Base-by-base conservation (phyloP, 2,113 vertebrate genomes). In the Erythrolamprus reginae region DNA sequence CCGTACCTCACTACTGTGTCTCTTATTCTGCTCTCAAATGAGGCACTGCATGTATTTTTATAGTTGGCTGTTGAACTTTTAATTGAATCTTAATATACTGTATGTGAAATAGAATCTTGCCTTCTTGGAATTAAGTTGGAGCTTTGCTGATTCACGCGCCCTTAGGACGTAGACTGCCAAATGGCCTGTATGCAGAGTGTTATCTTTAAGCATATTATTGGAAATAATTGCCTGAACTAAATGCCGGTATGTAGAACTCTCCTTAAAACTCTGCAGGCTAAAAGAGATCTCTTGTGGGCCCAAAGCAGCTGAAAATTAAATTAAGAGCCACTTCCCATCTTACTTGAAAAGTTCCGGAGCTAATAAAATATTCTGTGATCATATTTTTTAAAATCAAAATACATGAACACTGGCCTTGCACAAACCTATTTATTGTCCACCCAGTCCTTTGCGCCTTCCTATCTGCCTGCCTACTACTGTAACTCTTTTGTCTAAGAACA, bases 401-500 rank as follows among this genome's bases (percentile, higher is more conserved):
- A 33, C 47, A 58, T 0, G 0, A 86, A 1, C 56, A 8, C 38
- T 77, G 28, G 48, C 45, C 84, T 88, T 94, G 87, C 88, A 12
- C 0, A 13, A 65, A 91, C 91, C 88, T 28, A 88, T 42, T 89
- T 7, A 1, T 33, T n/a, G 2, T 89, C 48, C 88, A 17, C 28
- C 65, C 82, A 24, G 61, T 92, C 19, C 2, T 77, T 42, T 77
- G 17, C 33, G 1, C 70, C 33, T 77, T 8, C 61, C 13, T 70
- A 6, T 33, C 6, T 38, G 6, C 7, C 33, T 77, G 6, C 7
- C 33, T 42, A 42, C 38, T 77, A 38, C 7, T 93, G 12, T 88
- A 93, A 86, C 8, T 93, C 52, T 23, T 91, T 94, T 91, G 86
- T 89, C 92, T 88, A 90, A 92, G 87, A 93, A 84, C 88, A 89